Percentiles rank a stretch among this genome's conserved stretches.
These are phyloP conservation scores for Vanacampus margaritifer DNA, from an alignment of 2,113 vertebrate species.

Conservation along the genomic window DNA sequence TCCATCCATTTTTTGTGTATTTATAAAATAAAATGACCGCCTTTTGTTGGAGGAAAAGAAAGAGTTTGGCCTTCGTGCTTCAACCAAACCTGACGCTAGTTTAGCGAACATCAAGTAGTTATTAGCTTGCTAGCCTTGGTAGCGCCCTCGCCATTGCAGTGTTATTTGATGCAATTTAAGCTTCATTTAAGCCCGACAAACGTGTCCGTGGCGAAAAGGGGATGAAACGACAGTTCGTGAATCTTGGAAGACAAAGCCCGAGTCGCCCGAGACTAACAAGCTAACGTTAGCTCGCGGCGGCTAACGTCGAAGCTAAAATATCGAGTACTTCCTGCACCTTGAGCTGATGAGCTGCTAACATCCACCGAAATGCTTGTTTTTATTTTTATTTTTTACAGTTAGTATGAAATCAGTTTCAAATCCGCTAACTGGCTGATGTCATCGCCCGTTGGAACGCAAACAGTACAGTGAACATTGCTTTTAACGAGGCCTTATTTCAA, in stretches of 20 bases:
- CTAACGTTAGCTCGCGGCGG: constrained; percentile 46
- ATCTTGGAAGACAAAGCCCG: not conserved
- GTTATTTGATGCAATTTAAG: constrained; percentile 1
- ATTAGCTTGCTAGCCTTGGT: constrained; percentile 40
- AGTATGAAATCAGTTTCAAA: too few species aligned
- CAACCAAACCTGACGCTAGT: constrained; percentile 21
- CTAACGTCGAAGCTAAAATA: constrained; percentile 41
- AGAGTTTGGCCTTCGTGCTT: constrained; percentile 23
- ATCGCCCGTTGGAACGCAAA: too few species aligned
- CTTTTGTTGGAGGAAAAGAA: not conserved
- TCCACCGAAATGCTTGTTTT: too few species aligned
- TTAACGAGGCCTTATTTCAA: too few species aligned
- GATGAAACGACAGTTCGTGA: not conserved
- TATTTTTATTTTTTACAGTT: too few species aligned
- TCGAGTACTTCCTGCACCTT: too few species aligned
- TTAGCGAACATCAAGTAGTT: constrained; percentile 39
- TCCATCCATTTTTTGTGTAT: too few species aligned
- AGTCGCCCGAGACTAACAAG: constrained; percentile 28
- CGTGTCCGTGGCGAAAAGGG: too few species aligned
- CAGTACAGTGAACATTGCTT: too few species aligned
- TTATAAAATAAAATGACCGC: too few species aligned
- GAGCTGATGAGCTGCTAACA: too few species aligned
- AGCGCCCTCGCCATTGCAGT: constrained; percentile 55
- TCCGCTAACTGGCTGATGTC: not conserved
- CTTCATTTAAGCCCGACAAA: not conserved